Evolutionary conservation across 2,888 invertebrate species (phyloP).

Genomic region (Noctua pronuba): DNA sequence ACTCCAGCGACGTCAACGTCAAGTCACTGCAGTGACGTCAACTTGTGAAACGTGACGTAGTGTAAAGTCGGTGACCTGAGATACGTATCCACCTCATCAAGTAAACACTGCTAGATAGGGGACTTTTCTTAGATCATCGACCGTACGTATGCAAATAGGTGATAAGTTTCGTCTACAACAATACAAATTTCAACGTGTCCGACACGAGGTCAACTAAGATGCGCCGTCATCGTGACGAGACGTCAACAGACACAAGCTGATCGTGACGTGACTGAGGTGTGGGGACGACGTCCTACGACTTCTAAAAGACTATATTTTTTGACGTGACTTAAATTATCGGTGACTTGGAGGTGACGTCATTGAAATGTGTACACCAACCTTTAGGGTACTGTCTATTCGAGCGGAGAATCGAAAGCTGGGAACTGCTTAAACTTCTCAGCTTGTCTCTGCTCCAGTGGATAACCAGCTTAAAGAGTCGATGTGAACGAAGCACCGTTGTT

Average conservation of each 20-base stretch:
- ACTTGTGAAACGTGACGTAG: neutral
- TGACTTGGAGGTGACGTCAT: neutral
- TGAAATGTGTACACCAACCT: neutral
- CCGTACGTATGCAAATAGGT: neutral
- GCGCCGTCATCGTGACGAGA: neutral
- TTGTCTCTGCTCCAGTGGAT: neutral
- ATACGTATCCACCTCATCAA: neutral
- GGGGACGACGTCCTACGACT: neutral
- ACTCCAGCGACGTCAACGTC: neutral
- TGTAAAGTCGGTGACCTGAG: too few species aligned
- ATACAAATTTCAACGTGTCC: neutral
- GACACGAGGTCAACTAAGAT: neutral
- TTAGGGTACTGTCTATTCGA: neutral
- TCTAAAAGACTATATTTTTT: neutral
- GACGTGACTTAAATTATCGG: neutral
- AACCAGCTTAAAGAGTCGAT: conserved; percentile 38
- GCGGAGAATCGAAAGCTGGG: neutral
- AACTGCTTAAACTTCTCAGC: neutral
- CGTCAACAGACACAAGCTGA: neutral
- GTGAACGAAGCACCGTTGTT: conserved; percentile 57
- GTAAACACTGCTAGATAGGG: neutral
- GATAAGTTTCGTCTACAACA: neutral
- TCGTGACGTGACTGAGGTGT: neutral
- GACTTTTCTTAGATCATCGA: neutral
- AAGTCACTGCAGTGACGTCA: neutral